phyloP scores from a whole-genome alignment of 2,888 invertebrate species.

The Archips crataeganus region DNA sequence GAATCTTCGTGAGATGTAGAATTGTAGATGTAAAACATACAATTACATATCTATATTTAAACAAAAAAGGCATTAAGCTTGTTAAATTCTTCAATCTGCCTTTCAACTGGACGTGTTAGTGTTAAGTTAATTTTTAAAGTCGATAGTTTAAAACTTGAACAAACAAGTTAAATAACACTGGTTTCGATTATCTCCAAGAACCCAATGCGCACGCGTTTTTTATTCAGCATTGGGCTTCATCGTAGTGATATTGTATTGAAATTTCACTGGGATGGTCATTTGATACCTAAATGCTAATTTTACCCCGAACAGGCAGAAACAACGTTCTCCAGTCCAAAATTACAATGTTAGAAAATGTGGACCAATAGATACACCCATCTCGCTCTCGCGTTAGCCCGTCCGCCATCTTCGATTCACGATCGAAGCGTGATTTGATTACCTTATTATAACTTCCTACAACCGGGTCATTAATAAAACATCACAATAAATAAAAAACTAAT shows the following conservation, averaged over 20 bases:
- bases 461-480: constrained; percentile 60
- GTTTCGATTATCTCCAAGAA: not conserved
- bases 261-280: constrained; percentile 1
- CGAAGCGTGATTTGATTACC: constrained; percentile 36
- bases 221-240: not conserved
- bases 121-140: not conserved
- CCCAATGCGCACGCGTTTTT: not conserved
- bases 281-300: constrained; percentile 20
- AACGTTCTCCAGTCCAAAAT: constrained; percentile 28
- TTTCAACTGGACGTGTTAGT: not conserved
- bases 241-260: not conserved
- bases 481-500: constrained; percentile 72
- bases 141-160: not conserved
- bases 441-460: constrained; percentile 42
- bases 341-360: constrained; percentile 41
- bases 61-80: not conserved
- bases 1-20: not conserved
- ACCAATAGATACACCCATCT: constrained; percentile 42
- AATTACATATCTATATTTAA: not conserved
- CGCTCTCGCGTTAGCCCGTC: constrained; percentile 37
- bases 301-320: not conserved
- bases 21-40: not conserved
- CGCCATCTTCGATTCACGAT: constrained; percentile 35
- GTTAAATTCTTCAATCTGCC: not conserved
- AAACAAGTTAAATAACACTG: not conserved